Percentiles rank a stretch among this genome's conserved stretches.
phyloP scores from a whole-genome alignment of 2,113 vertebrate species.

The Megaleporinus macrocephalus region DNA sequence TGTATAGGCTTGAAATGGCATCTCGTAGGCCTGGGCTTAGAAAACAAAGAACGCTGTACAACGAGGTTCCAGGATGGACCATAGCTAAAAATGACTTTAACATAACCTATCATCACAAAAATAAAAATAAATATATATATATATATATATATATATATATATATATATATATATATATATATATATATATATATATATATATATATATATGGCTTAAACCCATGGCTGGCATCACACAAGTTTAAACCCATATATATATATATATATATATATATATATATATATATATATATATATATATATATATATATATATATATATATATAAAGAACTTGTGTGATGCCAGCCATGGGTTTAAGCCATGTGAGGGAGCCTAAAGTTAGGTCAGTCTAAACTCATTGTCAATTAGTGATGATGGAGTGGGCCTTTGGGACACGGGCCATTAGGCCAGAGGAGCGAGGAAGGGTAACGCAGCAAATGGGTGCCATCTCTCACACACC shows the following conservation, averaged over 20 bases:
- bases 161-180: too few relatives aligned
- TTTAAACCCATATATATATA: too few relatives aligned
- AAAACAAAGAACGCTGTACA: neutral
- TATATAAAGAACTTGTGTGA: neutral
- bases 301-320: neutral
- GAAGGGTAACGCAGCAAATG: slow-evolving; percentile 40
- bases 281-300: neutral
- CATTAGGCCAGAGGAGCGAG: slow-evolving; percentile 52
- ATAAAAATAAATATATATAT: neutral
- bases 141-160: too few relatives aligned
- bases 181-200: too few relatives aligned
- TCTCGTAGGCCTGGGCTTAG: neutral
- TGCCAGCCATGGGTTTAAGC: neutral
- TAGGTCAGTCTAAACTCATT: slow-evolving; percentile 50
- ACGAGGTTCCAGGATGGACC: neutral
- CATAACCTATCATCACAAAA: neutral
- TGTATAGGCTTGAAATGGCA: neutral
- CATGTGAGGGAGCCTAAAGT: slow-evolving; percentile 35
- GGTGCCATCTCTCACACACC: slow-evolving; percentile 48
- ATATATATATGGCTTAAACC: too few relatives aligned
- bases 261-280: neutral
- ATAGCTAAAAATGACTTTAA: neutral
- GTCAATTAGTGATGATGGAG: slow-evolving; percentile 58
- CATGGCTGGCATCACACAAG: too few relatives aligned
- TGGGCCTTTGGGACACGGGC: slow-evolving; percentile 48